Percentiles rank a stretch among this genome's conserved stretches.
phyloP scores from a whole-genome alignment of 2,113 vertebrate species.

The Zapornia atra region DNA sequence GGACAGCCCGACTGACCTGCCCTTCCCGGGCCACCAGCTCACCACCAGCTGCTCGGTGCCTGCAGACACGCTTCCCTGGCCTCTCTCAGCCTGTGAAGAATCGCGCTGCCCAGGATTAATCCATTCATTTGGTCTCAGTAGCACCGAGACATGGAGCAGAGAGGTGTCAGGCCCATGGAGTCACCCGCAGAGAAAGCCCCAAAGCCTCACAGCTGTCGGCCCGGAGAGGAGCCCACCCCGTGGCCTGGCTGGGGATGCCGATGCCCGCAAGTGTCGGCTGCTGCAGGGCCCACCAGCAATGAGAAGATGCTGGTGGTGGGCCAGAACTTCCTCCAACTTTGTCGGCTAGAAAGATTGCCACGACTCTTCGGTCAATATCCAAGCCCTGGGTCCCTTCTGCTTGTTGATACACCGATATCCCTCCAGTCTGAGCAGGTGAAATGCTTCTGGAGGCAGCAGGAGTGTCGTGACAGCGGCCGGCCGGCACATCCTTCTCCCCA shows the following conservation, averaged over 20 bases:
- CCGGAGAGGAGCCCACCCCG: neutral
- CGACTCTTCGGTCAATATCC: neutral
- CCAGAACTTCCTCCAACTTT: neutral
- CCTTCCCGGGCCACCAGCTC: too few relatives aligned
- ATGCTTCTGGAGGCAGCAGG: neutral
- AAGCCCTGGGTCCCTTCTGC: neutral
- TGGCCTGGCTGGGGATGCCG: neutral
- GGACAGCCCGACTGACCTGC: too few relatives aligned
- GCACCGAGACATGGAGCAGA: rapidly evolving
- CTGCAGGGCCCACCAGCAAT: too few relatives aligned
- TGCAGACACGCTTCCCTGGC: too few relatives aligned
- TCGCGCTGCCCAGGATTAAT: neutral
- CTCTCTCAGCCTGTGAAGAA: neutral
- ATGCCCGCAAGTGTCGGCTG: rapidly evolving
- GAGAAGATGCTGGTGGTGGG: neutral
- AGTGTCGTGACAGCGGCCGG: rapidly evolving
- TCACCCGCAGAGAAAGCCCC: rapidly evolving
- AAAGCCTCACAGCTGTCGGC: rapidly evolving
- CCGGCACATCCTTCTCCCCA: neutral
- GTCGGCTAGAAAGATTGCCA: neutral
- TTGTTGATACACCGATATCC: neutral
- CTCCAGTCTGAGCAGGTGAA: neutral
- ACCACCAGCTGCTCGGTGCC: too few relatives aligned
- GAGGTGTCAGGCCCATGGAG: rapidly evolving
- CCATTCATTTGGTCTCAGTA: neutral